These are phyloP conservation scores for Thinocorus orbignyianus DNA, from an alignment of 2,113 vertebrate species.

Conservation along the genomic window DNA sequence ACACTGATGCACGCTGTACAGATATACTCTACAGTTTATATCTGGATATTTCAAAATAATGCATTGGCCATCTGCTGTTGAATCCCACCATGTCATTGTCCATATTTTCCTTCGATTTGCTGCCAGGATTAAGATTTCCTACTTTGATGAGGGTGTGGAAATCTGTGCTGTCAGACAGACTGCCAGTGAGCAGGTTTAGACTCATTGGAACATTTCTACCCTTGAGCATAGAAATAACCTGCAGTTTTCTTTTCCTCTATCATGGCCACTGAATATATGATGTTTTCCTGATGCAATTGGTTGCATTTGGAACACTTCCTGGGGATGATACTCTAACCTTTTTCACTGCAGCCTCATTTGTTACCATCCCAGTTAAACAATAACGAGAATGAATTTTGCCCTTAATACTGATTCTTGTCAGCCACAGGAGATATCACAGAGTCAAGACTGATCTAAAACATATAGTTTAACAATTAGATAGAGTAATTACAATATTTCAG, in stretches of 20 bases:
- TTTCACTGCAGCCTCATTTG: background rate
- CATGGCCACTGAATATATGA: background rate
- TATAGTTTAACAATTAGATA: background rate
- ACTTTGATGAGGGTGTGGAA: background rate
- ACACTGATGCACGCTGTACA: background rate
- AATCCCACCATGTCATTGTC: background rate
- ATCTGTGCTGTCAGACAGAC: background rate
- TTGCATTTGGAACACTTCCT: background rate
- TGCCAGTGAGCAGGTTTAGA: background rate
- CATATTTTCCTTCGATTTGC: background rate
- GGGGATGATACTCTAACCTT: background rate
- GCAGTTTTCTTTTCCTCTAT: background rate
- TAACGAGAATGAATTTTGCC: background rate
- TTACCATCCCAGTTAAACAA: background rate
- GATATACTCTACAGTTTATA: background rate
- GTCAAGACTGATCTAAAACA: background rate
- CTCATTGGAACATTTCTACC: background rate
- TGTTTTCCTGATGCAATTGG: background rate
- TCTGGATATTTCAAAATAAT: background rate
- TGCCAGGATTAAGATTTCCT: background rate
- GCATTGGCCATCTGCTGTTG: background rate
- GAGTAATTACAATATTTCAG: background rate
- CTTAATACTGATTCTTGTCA: background rate
- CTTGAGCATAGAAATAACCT: background rate
- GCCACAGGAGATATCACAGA: background rate